A percentile compares a stretch with the other conserved stretches of the same genome.
Evolutionary conservation across 2,113 vertebrate genomes (phyloP).

Genomic region (Caranx melampygus): DNA sequence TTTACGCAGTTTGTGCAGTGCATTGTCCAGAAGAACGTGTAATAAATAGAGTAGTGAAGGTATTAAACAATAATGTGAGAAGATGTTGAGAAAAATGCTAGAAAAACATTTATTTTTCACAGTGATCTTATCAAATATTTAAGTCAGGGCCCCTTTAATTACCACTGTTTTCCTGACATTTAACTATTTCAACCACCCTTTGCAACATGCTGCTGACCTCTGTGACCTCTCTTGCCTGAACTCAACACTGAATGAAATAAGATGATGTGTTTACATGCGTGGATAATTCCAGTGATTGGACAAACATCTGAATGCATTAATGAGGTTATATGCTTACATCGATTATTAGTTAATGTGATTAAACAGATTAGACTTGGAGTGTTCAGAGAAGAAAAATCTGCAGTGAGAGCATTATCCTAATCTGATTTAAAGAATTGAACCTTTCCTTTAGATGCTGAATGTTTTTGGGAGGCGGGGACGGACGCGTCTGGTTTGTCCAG

Average conservation of each 20-base stretch:
- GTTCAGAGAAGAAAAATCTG: not conserved
- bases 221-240: conserved; percentile 14
- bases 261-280: conserved; percentile 25
- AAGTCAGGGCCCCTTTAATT: too few relatives aligned
- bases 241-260: conserved; percentile 1
- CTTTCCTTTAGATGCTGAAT: conserved; percentile 3
- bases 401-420: conserved; percentile 31
- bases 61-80: too few relatives aligned
- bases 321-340: conserved; percentile 22
- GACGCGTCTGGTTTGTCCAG: not conserved
- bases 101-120: not conserved
- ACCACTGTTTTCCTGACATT: too few relatives aligned
- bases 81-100: too few relatives aligned
- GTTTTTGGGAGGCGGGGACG: not conserved
- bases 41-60: not conserved
- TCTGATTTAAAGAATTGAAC: conserved; percentile 27
- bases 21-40: not conserved
- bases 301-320: conserved; percentile 30
- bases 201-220: not conserved
- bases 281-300: conserved; percentile 6
- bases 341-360: conserved; percentile 47
- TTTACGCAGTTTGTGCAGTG: not conserved
- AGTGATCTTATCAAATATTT: too few relatives aligned
- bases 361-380: conserved; percentile 21
- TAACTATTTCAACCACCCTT: not conserved